A percentile compares a stretch with the other conserved stretches of the same genome.
phyloP scores from a whole-genome alignment of 2,888 invertebrate species.

The Drosophila fulvimacula region DNA sequence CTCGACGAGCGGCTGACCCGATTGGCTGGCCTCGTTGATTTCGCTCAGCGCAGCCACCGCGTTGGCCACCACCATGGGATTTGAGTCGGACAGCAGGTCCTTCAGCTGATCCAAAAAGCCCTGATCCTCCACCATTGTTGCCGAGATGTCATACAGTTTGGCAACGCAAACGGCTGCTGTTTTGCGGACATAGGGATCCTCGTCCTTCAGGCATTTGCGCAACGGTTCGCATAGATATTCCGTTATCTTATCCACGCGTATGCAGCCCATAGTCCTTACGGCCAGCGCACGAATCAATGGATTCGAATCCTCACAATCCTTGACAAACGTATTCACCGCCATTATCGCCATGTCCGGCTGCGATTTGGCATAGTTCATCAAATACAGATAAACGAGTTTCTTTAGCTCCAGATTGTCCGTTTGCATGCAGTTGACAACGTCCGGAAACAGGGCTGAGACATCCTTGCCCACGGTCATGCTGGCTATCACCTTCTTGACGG shows the following conservation, averaged over 20 bases:
- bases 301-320: constrained; percentile 99
- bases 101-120: constrained; percentile 98
- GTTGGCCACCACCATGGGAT: constrained; percentile 99
- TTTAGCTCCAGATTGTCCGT: constrained; percentile 99
- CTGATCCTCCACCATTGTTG: constrained; percentile 89
- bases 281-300: constrained; percentile 99
- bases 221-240: constrained; percentile 99
- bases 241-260: constrained; percentile 99
- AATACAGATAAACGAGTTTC: constrained; percentile 98
- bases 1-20: constrained; percentile 96
- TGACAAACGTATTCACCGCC: constrained; percentile 99
- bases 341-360: constrained; percentile 99
- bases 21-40: constrained; percentile 98
- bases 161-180: constrained; percentile 99
- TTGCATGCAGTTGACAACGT: constrained; percentile 99
- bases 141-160: constrained; percentile 97
- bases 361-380: constrained; percentile 99
- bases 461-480: constrained; percentile 99
- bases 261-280: constrained; percentile 99
- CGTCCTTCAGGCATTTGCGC: constrained; percentile 96
- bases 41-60: constrained; percentile 99
- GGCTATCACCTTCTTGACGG: constrained; percentile 99
- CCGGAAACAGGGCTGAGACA: constrained; percentile 98
- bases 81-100: constrained; percentile 98
- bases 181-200: constrained; percentile 98